Evolutionary conservation across 2,113 vertebrate genomes (phyloP).

Genomic region (Zosterops hypoxanthus): DNA sequence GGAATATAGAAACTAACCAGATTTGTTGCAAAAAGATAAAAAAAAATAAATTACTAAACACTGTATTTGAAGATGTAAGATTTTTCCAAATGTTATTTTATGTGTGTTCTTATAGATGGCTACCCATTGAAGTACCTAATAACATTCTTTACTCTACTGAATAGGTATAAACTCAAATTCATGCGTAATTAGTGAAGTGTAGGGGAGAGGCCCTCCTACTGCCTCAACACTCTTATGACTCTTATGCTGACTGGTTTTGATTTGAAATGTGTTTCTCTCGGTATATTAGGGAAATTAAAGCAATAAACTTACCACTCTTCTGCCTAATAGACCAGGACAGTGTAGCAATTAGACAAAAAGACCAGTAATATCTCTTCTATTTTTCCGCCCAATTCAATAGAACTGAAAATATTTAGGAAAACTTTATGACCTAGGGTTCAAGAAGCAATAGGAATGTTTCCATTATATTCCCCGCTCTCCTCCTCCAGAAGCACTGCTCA

Average conservation of each 20-base stretch:
- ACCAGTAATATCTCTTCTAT: background rate
- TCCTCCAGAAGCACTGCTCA: rapidly evolving
- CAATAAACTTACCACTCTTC: background rate
- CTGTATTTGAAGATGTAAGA: background rate
- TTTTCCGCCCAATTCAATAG: background rate
- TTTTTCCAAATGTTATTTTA: background rate
- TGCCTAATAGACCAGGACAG: background rate
- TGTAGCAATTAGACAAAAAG: background rate
- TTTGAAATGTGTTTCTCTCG: background rate
- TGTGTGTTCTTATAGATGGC: background rate
- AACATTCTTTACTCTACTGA: background rate
- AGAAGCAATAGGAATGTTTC: background rate
- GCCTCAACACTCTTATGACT: background rate
- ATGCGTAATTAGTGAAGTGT: background rate
- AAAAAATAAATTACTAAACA: background rate
- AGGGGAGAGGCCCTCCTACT: background rate
- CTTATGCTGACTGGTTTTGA: background rate
- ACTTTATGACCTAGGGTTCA: background rate
- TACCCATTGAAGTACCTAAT: background rate
- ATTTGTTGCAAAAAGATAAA: background rate
- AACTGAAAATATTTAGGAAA: background rate
- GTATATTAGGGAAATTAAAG: background rate
- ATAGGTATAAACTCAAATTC: background rate
- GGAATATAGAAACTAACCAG: background rate
- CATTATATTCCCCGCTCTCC: rapidly evolving